Evolutionary conservation across 1,140 invertebrate species (phyloP), one percentile per base, ranked within the genome.

Genomic region (Neodiprion pinetum): DNA sequence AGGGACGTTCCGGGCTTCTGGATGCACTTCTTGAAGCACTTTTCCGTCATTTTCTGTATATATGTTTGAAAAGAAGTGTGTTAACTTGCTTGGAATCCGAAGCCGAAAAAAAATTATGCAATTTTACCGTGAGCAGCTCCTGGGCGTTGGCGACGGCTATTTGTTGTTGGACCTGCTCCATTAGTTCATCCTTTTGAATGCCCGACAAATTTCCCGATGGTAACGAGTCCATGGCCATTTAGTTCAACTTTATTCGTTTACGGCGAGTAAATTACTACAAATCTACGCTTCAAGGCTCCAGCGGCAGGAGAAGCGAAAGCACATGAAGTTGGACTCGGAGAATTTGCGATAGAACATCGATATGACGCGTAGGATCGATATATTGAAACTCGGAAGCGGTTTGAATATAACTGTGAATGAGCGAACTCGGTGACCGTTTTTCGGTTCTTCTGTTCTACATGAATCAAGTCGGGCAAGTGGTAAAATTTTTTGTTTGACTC

Each of bases 11-110:
- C 97, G 14, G 97, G 97, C 86, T 96, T 98, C 70, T 87, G 86
- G 77, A 99, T 93, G 87, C 97, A 99, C 84, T 98, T 98, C 85
- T 95, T 96, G 84, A 98, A 99, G 89, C 98, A 99, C 89, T 99
- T 99, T 85, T 98, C 96, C 53, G 96, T 96, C 92, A 99, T 97
- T 94, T 98, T 98, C 91, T 96, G 87, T 71, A 93, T 92, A 83
- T 80, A 87, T 74, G 81, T 17, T 71, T 69, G 71, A 70, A 78
- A 73, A 74, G 67, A 10, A 70, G 28, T 73, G 61, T 72, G 74
- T 81, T 79, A 69, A 77, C 78, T 74, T 79, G 50, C 67, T 49
- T 28, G 11, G 1, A 17, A 67, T 40, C 11, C 21, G 48, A 23
- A 21, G n/a, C 66, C 67, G 75, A n/a, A 14, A 67, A 72, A 68